Percentiles rank a stretch among this genome's conserved stretches.
Evolutionary conservation across 2,797 vertebrate species (phyloP).

Genomic region (Bovichtus variegatus): DNA sequence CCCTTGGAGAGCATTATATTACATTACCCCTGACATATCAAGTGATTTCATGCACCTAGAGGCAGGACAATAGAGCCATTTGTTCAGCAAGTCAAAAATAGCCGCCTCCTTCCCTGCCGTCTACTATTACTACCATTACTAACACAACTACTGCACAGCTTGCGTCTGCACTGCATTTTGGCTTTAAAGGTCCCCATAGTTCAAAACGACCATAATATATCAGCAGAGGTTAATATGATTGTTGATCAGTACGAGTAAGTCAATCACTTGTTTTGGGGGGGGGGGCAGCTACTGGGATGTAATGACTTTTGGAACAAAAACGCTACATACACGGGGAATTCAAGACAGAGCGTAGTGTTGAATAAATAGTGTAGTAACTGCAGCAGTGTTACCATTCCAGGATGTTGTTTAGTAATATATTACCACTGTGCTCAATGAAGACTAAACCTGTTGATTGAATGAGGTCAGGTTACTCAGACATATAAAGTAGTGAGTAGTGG

Average conservation of each 20-base stretch:
- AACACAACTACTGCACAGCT: slow-evolving; percentile 45
- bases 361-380: slow-evolving; percentile 30
- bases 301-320: slow-evolving; percentile 40
- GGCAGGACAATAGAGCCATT: slow-evolving; percentile 78
- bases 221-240: slow-evolving; percentile 19
- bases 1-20: slow-evolving; percentile 75
- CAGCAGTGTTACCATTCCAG: not conserved
- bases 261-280: not conserved
- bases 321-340: slow-evolving; percentile 12
- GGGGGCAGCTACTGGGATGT: slow-evolving; percentile 21
- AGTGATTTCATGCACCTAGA: slow-evolving; percentile 80
- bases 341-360: slow-evolving; percentile 15
- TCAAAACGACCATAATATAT: slow-evolving; percentile 40
- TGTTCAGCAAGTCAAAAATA: slow-evolving; percentile 79
- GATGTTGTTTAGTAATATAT: slow-evolving; percentile 32
- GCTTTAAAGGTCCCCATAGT: slow-evolving; percentile 28
- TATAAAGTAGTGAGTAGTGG: slow-evolving; percentile 6
- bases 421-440: slow-evolving; percentile 10
- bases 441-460: slow-evolving; percentile 49
- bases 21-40: slow-evolving; percentile 78
- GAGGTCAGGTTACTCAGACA: slow-evolving; percentile 25
- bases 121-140: slow-evolving; percentile 68
- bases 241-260: slow-evolving; percentile 38
- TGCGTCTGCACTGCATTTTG: slow-evolving; percentile 29
- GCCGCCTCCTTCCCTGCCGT: slow-evolving; percentile 55